Base-by-base conservation (phyloP, 2,888 invertebrate species). In the Epirrita christyi region DNA sequence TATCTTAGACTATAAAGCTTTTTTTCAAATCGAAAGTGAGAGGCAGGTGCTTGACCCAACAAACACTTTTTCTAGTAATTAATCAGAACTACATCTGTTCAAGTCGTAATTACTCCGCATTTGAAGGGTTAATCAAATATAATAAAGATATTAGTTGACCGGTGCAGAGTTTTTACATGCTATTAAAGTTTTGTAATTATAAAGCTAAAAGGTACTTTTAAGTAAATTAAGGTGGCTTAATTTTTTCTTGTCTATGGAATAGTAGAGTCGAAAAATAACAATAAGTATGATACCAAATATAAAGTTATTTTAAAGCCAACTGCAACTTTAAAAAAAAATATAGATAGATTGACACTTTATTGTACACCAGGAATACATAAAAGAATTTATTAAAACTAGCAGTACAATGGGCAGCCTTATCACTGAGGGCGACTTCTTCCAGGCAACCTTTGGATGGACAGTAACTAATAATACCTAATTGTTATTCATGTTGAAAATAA, bases 61-160 rank as follows among this genome's bases (percentile, higher is more conserved):
- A 68, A 72, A 76, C 75, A 64, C 77, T 88, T 88, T 89, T 88
- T 88, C 81, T 84, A 79, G 72, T 84, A 89, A 90, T 91, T 90
- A 91, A 91, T 90, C 89, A 87, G 83, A 67, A 74, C 71, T 79
- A 81, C 89, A 91, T 89, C 90, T 90, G 90, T 88, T 58, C 58
- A 36, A 11, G 83, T 73, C 63, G 78, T 88, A 89, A 90, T 89
- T 88, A 89, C 81, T 72, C 70, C 66, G 67, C 68, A 68, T 84
- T 82, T 85, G 83, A 89, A 88, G 90, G 89, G 88, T 88, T 90
- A 88, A 88, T 91, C 89, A 91, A 90, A 90, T 84, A 88, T 88
- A 89, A 90, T 91, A 89, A 90, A 91, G 90, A 86, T 88, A 91
- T 91, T 90, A 89, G 83, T 71, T 71, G 80, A 78, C 72, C 79